phyloP scores from a whole-genome alignment of 2,888 invertebrate genomes.

The Acanthosepion esculentum region DNA sequence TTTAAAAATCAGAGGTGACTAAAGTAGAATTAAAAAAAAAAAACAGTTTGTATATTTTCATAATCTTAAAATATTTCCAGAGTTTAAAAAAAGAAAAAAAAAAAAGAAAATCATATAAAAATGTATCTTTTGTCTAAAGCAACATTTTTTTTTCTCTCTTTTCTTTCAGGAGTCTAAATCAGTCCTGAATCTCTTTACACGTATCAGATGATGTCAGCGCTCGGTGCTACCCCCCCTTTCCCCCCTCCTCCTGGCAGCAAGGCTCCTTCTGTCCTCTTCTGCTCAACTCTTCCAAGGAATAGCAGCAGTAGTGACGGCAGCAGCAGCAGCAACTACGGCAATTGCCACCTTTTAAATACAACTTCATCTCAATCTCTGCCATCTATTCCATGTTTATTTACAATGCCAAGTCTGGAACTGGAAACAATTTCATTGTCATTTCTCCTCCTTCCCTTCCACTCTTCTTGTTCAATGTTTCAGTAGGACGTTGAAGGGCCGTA shows the following conservation, averaged over 20 bases:
- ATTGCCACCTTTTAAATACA: conserved; percentile 20
- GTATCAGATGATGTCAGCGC: conserved; percentile 81
- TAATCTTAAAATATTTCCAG: background rate
- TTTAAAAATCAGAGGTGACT: too few relatives aligned
- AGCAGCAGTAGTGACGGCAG: background rate
- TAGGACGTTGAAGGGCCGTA: background rate
- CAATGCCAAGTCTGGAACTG: background rate
- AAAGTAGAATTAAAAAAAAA: too few relatives aligned
- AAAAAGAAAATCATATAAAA: too few relatives aligned
- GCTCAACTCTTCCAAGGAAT: background rate
- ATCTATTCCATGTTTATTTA: conserved; percentile 33
- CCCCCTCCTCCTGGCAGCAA: background rate
- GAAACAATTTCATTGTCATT: conserved; percentile 6
- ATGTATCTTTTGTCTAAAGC: background rate
- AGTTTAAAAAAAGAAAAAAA: too few relatives aligned
- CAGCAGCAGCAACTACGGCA: background rate
- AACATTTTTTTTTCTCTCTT: conserved; percentile 51
- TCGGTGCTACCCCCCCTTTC: background rate
- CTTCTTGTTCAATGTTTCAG: background rate
- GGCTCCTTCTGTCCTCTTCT: background rate
- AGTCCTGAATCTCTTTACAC: conserved; percentile 92
- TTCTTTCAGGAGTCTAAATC: conserved; percentile 83
- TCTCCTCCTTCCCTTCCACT: background rate
- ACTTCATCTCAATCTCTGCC: conserved; percentile 33
- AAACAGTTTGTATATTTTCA: background rate